Evolutionary conservation across 2,113 vertebrate species (phyloP), one percentile per base, ranked within the genome.

Genomic region (Pterocles gutturalis): DNA sequence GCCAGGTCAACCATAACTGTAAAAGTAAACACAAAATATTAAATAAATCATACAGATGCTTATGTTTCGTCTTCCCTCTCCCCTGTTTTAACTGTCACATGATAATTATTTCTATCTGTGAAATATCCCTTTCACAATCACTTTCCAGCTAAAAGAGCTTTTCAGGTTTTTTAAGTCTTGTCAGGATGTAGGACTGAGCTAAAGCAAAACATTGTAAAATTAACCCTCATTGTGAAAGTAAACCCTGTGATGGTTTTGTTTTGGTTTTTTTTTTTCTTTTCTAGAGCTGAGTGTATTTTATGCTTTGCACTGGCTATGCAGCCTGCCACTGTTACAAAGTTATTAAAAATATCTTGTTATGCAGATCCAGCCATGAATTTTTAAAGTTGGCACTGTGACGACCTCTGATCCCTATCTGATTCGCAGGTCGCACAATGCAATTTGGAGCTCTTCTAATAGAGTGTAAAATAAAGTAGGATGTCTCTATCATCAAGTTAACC

Each of bases 391-490:
- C 43, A 31, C 82, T 78, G 92, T 81, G 95, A 76, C 54, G 84
- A 86, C 95, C 96, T 81, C 96, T 94, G 93, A 60, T 86, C 95
- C 85, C 84, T 8, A n/a, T 57, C 58, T 90, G 90, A 86, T 92
- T 78, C 49, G 15, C 89, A 67, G 93, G 93, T 89, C 73, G 22
- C 93, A 66, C 92, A 60, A 62, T 94, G 96, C 88, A 89, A 92
- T 96, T 97, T 97, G 88, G 93, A 92, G 88, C 90, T 86, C 76
- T 86, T 97, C 90, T 95, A 96, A 94, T 93, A 96, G 96, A 94
- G 67, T 96, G 93, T 57, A 93, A 96, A 93, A 96, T 92, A 95
- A 93, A 93, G 86, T 43, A 41, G 96, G 80, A 48, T 89, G 79
- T 94, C 92, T 96, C 61, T 53, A 75, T 89, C 90, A 90, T 58